Conservation (phyloP, 2,113 vertebrate genomes). For the Cochlearius cochlearius region DNA sequence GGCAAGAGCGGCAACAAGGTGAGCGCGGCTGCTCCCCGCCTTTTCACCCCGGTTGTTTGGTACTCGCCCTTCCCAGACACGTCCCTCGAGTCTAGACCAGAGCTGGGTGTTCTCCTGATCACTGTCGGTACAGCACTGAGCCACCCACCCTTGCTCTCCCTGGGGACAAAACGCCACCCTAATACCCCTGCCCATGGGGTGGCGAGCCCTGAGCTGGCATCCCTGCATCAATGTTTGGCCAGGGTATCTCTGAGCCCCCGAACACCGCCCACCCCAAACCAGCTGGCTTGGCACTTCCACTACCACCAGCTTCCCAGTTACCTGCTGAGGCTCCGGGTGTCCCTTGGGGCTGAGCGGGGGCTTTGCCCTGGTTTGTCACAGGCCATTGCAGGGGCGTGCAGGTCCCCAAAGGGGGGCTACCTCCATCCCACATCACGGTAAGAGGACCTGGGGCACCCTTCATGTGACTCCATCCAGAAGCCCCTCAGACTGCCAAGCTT, state of each 20-base stretch:
- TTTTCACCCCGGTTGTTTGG: not conserved
- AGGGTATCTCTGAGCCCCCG: not conserved
- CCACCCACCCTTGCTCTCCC: not conserved
- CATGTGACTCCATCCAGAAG: not conserved
- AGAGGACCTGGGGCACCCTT: not conserved
- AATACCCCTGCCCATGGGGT: not conserved
- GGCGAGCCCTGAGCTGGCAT: not conserved
- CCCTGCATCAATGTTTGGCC: not conserved
- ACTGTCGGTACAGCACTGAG: not conserved
- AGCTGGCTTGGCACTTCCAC: not conserved
- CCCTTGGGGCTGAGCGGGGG: not conserved
- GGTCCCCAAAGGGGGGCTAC: not conserved
- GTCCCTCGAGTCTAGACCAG: fast-evolving
- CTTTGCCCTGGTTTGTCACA: not conserved
- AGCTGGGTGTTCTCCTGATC: fast-evolving
- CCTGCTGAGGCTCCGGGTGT: not conserved
- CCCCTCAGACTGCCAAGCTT: not conserved
- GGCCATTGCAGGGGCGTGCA: not conserved
- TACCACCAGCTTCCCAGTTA: not conserved
- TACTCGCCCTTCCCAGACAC: not conserved
- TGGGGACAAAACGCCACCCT: fast-evolving
- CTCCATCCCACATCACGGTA: fast-evolving
- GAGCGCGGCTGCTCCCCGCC: not conserved
- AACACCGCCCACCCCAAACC: not conserved
- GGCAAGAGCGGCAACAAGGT: not conserved